Percentiles rank a stretch among this genome's conserved stretches.
phyloP scores from a whole-genome alignment of 2,113 vertebrate species.

The Nycticebus coucang region DNA sequence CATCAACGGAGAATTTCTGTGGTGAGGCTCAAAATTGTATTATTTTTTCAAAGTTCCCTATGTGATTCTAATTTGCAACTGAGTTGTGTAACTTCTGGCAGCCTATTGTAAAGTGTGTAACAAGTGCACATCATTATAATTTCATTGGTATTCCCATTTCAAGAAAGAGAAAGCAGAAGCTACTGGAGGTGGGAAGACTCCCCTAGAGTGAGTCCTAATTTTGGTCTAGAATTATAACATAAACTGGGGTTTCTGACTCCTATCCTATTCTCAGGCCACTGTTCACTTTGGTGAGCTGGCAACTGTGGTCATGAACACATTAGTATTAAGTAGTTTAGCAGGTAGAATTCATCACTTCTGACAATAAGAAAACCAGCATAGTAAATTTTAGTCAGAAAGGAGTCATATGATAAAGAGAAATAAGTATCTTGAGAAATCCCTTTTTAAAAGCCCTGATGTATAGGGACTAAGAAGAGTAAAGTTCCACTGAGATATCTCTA shows the following conservation, averaged over 20 bases:
- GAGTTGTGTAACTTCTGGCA: constrained; percentile 22
- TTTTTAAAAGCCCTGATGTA: background rate
- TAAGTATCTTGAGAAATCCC: rapidly evolving
- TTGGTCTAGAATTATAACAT: background rate
- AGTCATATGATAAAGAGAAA: background rate
- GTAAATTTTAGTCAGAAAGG: background rate
- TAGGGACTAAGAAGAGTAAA: background rate
- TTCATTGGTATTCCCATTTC: background rate
- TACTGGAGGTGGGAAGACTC: background rate
- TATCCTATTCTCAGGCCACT: background rate
- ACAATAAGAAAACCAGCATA: background rate
- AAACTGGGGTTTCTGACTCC: background rate
- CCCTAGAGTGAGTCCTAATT: background rate
- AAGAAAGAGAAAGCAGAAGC: background rate
- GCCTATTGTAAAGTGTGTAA: background rate
- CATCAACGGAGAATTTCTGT: constrained; percentile 22
- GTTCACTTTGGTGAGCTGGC: background rate
- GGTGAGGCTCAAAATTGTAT: background rate
- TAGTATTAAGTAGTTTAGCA: background rate
- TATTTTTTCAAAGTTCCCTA: background rate
- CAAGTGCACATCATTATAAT: constrained; percentile 4
- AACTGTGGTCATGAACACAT: background rate
- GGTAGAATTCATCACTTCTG: background rate
- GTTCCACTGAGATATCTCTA: background rate
- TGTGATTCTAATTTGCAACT: constrained; percentile 34